Evolutionary conservation across 2,797 vertebrate species (phyloP), one percentile per base, ranked within the genome.

Genomic region (Pipistrellus pygmaeus): DNA sequence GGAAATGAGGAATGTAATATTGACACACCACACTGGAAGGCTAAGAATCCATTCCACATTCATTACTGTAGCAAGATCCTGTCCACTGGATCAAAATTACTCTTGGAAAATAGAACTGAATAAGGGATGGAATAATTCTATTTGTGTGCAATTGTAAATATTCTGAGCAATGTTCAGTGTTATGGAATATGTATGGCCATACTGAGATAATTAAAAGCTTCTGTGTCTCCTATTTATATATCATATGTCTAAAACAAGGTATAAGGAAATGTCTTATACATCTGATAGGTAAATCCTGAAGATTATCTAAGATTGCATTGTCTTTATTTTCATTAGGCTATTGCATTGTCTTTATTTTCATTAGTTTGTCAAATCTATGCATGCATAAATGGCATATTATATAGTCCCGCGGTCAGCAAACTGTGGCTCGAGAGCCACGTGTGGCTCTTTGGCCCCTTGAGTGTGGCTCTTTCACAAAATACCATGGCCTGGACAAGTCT

Each of bases 171-270:
- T 44, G 85, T 32, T 35, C 66, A 53, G 57, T 68, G 23, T 69
- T 64, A 90, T 38, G 25, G 20, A 71, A 62, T 81, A 86, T 62
- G 51, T 44, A 32, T 71, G 55, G 14, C 17, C 6, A 27, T 44
- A 76, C 35, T 48, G 72, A 81, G 32, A 89, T 55, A 44, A 83
- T 69, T 81, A 81, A 85, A 89, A 81, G 51, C 41, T 76, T 51
- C 23, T 85, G 6, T 32, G 10, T 90, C 44, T 80, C 30, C 8
- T 76, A 2, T 86, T 88, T 44, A 13, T 62, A 77, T n/a, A 35
- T 82, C 11, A 68, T 30, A 68, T 32, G n/a, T 12, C 66, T 66
- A 80, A 85, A 57, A 78, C 25, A 77, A 46, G 14, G 27, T 35
- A 18, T 38, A 80, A 73, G 66, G 30, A 75, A 90, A 73, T n/a